phyloP scores from a whole-genome alignment of 2,113 vertebrate genomes.

The Mus spicilegus region DNA sequence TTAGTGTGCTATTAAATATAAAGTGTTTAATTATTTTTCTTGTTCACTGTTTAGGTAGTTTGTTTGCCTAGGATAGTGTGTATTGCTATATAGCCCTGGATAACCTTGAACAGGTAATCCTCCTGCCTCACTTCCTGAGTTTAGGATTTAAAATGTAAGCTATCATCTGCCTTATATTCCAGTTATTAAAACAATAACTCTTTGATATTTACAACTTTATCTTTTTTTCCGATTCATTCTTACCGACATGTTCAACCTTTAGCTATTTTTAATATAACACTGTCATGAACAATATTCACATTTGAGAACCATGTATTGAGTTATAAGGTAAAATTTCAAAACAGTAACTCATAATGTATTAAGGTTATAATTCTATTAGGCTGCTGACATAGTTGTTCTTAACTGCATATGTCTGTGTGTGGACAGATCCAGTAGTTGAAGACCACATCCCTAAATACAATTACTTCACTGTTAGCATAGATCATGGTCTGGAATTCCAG shows the following conservation, averaged over 20 bases:
- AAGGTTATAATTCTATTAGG: neutral
- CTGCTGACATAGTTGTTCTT: neutral
- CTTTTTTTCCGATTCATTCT: neutral
- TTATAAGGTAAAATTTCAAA: neutral
- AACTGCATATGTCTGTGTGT: neutral
- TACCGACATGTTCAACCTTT: neutral
- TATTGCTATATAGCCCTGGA: neutral
- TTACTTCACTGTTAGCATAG: neutral
- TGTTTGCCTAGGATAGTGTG: neutral
- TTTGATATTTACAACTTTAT: neutral
- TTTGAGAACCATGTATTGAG: neutral
- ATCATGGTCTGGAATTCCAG: neutral
- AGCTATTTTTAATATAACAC: neutral
- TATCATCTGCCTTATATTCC: neutral
- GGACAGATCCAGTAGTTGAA: neutral
- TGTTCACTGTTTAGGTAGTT: neutral
- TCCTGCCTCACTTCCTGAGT: neutral
- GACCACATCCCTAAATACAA: neutral
- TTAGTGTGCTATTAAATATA: neutral
- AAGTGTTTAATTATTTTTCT: neutral
- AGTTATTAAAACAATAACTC: neutral
- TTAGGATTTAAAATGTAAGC: neutral
- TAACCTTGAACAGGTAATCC: neutral
- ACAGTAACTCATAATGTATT: neutral
- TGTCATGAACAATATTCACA: neutral